phyloP scores from a whole-genome alignment of 2,888 invertebrate species.

The Conomelus anceps region DNA sequence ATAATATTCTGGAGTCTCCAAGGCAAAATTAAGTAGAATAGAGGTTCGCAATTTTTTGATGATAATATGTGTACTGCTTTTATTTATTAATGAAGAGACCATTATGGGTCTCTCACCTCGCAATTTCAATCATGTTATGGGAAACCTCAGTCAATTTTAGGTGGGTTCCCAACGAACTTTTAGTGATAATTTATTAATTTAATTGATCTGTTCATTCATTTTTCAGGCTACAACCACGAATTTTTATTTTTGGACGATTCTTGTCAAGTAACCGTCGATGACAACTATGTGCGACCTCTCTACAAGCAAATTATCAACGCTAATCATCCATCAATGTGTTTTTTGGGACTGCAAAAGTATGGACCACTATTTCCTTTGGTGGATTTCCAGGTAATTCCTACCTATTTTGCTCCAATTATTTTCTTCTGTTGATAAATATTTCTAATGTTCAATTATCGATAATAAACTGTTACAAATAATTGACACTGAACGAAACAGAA shows the following conservation, averaged over 20 bases:
- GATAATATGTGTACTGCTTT: too few relatives aligned
- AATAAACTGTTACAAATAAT: not conserved
- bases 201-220: not conserved
- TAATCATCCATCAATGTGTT: conserved; percentile 68
- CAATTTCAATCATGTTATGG: not conserved
- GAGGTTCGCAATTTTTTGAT: too few relatives aligned
- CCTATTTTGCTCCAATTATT: not conserved
- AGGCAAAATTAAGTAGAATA: too few relatives aligned
- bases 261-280: conserved; percentile 63
- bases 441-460: not conserved
- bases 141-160: too few relatives aligned
- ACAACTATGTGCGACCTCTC: conserved; percentile 74
- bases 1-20: too few relatives aligned
- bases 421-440: not conserved
- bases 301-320: conserved; percentile 83
- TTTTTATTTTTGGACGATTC: conserved; percentile 67
- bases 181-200: not conserved
- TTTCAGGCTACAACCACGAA: conserved; percentile 61
- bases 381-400: conserved; percentile 75
- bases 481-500: too few relatives aligned
- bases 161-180: too few relatives aligned
- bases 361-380: conserved; percentile 81
- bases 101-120: too few relatives aligned
- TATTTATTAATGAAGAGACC: too few relatives aligned
- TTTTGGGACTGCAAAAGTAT: conserved; percentile 76